phyloP scores from a whole-genome alignment of 2,888 invertebrate genomes.

The Allolobophora icterica region DNA sequence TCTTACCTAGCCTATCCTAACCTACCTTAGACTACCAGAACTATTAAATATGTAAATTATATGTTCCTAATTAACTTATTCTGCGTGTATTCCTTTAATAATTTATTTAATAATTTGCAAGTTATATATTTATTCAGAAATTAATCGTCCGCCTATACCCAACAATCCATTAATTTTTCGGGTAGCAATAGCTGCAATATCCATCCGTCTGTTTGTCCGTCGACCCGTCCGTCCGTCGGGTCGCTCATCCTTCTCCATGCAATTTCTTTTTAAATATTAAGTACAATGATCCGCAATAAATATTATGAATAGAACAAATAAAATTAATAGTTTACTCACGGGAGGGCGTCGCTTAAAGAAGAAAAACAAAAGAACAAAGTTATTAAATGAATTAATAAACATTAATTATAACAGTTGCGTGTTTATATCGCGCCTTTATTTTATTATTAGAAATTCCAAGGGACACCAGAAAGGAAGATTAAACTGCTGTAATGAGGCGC shows the following conservation, averaged over 20 bases:
- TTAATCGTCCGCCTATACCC: not conserved
- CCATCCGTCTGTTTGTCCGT: not conserved
- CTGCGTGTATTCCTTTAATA: not conserved
- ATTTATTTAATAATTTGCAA: not conserved
- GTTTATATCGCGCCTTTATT: not conserved
- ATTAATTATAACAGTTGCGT: not conserved
- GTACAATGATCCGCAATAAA: not conserved
- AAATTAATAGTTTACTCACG: not conserved
- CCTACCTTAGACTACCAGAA: too few species aligned
- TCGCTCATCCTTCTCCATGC: not conserved
- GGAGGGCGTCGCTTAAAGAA: not conserved
- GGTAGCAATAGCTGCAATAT: not conserved
- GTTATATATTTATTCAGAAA: not conserved
- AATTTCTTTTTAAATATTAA: not conserved
- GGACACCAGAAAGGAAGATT: not conserved
- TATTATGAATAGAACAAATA: not conserved
- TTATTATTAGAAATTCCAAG: too few species aligned
- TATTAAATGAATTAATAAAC: not conserved
- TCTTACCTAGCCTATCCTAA: too few species aligned
- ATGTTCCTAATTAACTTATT: too few species aligned
- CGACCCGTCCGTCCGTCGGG: not conserved
- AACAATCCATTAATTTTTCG: not conserved
- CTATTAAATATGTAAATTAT: too few species aligned
- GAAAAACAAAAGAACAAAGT: not conserved
- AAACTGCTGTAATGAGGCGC: not conserved